Evolutionary conservation across 2,888 invertebrate genomes (phyloP).

Genomic region (Drosophila pegasa): DNA sequence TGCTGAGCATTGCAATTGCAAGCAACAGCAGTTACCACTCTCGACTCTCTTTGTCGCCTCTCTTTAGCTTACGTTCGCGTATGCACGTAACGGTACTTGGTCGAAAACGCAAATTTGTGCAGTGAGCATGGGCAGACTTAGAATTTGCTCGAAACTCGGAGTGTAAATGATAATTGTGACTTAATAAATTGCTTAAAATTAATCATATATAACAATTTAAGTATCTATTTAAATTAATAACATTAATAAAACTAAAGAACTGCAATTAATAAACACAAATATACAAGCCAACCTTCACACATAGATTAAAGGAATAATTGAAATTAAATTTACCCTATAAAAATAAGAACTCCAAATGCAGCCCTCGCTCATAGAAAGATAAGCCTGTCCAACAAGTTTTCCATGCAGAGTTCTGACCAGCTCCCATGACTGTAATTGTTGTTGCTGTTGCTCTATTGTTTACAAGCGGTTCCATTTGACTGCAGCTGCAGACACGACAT

Average conservation of each 20-base stretch:
- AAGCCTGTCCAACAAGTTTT: conserved; percentile 62
- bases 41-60: not conserved
- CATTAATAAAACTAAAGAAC: not conserved
- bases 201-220: not conserved
- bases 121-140: not conserved
- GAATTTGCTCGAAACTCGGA: not conserved
- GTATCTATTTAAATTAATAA: not conserved
- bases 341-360: conserved; percentile 3
- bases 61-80: not conserved
- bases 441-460: conserved; percentile 44
- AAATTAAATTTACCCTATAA: too few species aligned
- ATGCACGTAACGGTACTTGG: not conserved
- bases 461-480: conserved; percentile 60
- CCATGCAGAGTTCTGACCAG: conserved; percentile 56
- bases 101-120: not conserved
- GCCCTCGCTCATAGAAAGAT: conserved; percentile 45
- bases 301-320: too few species aligned
- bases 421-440: conserved; percentile 31
- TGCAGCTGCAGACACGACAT: conserved; percentile 51
- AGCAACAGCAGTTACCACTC: not conserved
- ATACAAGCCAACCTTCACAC: too few species aligned
- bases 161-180: not conserved
- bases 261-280: too few species aligned
- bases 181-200: not conserved
- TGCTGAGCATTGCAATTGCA: not conserved